Evolutionary conservation across 2,113 vertebrate species (phyloP), one percentile per base, ranked within the genome.

Genomic region (Tragelaphus scriptus): DNA sequence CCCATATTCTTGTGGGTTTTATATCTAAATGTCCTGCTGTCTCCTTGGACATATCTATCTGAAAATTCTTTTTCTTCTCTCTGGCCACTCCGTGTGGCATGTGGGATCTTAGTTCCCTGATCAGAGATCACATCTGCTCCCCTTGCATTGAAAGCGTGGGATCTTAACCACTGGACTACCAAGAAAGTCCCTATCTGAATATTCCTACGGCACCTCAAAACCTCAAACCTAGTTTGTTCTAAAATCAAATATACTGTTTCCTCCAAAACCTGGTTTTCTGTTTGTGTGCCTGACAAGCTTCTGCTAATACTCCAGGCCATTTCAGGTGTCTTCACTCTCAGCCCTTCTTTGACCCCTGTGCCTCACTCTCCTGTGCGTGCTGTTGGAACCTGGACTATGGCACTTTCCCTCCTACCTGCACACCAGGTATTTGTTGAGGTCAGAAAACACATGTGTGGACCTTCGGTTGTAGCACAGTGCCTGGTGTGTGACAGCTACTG

Each of bases 341-440:
- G 63, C n/a, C 10, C 51, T 15, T 61, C 47, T 44, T 90, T 86
- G 71, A 51, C 21, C 30, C 1, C 17, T 10, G 30, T 5, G 10
- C 5, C 21, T 40, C 9, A 3, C 23, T 40, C 17, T 85, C 63
- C 36, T 30, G 0, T 5, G 40, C 61, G 5, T 6, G 21, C 4
- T 7, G 1, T 2, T 21, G n/a, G 92, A 19, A 44, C 17, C 21
- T 32, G 5, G 30, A 26, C 28, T 2, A 0, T 0, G 79, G 25
- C 47, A n/a, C 17, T 47, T 87, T 77, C 15, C 49, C 19, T 91
- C 10, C 15, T 79, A 19, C 21, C 36, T 58, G 36, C 12, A 58
- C 44, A 11, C 65, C 25, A 58, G 44, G 2, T 86, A 2, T 47
- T 89, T 21, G 19, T 1, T 55, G 47, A 96, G 53, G 56, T 49